These are phyloP conservation scores for Yponomeuta evonymella DNA, from an alignment of 2,888 invertebrate genomes.

Conservation along the genomic window DNA sequence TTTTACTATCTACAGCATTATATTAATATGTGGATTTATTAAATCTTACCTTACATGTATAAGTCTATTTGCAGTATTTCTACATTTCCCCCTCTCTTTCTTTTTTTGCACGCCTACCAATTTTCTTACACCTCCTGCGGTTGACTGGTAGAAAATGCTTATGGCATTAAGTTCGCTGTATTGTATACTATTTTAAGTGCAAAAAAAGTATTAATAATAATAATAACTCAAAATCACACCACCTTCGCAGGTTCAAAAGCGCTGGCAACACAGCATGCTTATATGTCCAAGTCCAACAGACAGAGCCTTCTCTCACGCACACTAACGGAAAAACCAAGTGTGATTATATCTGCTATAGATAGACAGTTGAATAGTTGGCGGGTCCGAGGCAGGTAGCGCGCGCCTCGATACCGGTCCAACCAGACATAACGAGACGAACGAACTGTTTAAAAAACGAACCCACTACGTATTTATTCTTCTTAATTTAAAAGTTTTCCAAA, in stretches of 20 bases:
- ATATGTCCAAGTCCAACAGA: neutral
- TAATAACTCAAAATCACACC: neutral
- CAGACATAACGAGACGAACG: conserved; percentile 69
- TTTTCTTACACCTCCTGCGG: no score
- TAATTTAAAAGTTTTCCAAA: conserved; percentile 5
- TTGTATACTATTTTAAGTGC: no score
- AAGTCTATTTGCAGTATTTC: no score
- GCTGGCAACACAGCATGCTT: conserved; percentile 21
- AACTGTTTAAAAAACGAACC: conserved; percentile 33
- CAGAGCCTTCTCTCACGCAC: conserved; percentile 45
- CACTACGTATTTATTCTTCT: conserved; percentile 4
- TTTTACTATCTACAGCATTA: no score
- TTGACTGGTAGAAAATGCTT: no score
- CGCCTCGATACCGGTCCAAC: conserved; percentile 54
- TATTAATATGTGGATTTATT: no score
- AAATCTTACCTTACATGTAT: no score
- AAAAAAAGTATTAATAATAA: no score
- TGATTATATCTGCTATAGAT: conserved; percentile 36
- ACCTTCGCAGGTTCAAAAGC: conserved; percentile 28
- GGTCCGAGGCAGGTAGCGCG: conserved; percentile 54
- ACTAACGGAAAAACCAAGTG: conserved; percentile 24
- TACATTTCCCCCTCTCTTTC: no score
- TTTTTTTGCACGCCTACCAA: no score
- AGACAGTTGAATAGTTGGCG: conserved; percentile 51
- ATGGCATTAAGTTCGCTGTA: no score